These are phyloP conservation scores for Xenopus borealis DNA, from an alignment of 2,113 vertebrate species.

Conservation along the genomic window DNA sequence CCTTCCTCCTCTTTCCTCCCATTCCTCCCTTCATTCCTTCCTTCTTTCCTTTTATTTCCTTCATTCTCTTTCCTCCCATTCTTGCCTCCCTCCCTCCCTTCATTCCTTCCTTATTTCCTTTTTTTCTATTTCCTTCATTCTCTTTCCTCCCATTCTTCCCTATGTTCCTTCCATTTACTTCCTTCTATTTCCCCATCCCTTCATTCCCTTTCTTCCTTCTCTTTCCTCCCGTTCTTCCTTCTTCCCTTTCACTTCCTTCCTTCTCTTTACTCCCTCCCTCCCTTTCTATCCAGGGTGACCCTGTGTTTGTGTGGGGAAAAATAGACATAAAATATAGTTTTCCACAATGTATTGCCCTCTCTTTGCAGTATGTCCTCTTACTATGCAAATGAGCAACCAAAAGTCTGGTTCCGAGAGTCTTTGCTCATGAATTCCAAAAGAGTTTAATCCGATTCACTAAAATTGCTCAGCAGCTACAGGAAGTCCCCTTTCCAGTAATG, in stretches of 20 bases:
- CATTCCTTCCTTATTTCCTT: too few species aligned
- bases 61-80: conserved; percentile 4
- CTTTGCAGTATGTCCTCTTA: too few species aligned
- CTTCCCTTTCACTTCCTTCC: not conserved
- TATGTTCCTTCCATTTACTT: too few species aligned
- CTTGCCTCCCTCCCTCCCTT: conserved; percentile 13
- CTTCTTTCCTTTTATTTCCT: not conserved
- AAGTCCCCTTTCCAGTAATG: not conserved
- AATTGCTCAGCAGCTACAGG: not conserved
- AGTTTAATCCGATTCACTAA: not conserved
- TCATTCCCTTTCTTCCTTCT: too few species aligned
- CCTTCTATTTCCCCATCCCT: too few species aligned
- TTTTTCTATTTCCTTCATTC: not conserved
- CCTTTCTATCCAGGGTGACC: not conserved
- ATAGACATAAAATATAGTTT: too few species aligned
- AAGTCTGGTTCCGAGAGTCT: too few species aligned
- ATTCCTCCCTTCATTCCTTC: not conserved
- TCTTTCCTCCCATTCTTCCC: not conserved
- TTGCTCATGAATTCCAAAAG: too few species aligned
- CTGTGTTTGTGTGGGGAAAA: too few species aligned
- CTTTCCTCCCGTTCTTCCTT: not conserved
- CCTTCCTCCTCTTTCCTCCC: not conserved
- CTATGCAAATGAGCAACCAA: too few species aligned
- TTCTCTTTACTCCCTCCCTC: not conserved
- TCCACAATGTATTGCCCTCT: too few species aligned